A percentile compares a stretch with the other conserved stretches of the same genome.
phyloP scores from a whole-genome alignment of 37 sponge, comb jelly and placozoan genomes.

The Mnemiopsis leidyi region DNA sequence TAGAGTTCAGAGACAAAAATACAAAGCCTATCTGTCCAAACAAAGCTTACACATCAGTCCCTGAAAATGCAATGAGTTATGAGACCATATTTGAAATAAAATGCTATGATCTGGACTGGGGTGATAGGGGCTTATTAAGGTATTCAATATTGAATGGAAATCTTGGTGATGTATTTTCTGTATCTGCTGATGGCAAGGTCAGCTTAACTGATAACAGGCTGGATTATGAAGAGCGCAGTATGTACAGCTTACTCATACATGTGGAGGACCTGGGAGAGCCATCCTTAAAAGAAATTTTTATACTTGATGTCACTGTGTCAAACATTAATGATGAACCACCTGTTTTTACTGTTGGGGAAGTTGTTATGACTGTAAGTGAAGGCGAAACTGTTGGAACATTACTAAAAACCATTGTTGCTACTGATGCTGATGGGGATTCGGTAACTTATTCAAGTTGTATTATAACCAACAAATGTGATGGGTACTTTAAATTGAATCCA shows the following conservation, averaged over 20 bases:
- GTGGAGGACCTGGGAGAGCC: not conserved
- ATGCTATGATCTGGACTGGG: slow-evolving; percentile 50
- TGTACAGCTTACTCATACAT: not conserved
- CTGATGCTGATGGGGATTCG: slow-evolving; percentile 44
- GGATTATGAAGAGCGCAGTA: not conserved
- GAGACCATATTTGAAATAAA: not conserved
- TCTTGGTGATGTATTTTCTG: not conserved
- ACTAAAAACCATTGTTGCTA: not conserved
- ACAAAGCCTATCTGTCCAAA: not conserved
- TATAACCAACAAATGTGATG: not conserved
- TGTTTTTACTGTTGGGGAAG: not conserved
- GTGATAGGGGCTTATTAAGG: slow-evolving; percentile 1
- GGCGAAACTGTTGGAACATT: not conserved
- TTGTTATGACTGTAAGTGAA: not conserved
- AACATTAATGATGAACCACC: slow-evolving; percentile 55
- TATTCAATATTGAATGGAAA: slow-evolving; percentile 24
- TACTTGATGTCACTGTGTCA: not conserved
- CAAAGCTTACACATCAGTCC: not conserved
- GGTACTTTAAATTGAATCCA: not conserved
- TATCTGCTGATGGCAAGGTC: not conserved
- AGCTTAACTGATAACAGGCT: not conserved
- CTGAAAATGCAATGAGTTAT: not conserved
- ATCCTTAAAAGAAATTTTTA: not conserved
- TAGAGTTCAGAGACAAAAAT: slow-evolving; percentile 2
- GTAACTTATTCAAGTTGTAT: not conserved